Evolutionary conservation across 2,113 vertebrate species (phyloP).

Genomic region (Laterallus jamaicensis): DNA sequence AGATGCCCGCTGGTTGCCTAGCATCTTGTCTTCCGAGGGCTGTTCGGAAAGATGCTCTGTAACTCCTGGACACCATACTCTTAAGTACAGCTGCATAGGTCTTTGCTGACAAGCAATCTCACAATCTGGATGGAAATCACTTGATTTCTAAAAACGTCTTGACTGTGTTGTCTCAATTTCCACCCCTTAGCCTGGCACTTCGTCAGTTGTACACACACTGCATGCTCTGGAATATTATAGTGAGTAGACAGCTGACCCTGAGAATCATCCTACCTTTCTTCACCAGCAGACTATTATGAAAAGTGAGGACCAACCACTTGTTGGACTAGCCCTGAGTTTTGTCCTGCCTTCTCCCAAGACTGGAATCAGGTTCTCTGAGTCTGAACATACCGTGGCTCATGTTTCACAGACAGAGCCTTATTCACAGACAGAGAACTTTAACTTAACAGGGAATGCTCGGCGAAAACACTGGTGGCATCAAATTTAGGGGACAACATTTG

Average conservation of each 20-base stretch:
- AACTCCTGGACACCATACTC: not conserved
- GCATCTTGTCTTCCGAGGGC: not conserved
- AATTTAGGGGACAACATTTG: conserved; percentile 8
- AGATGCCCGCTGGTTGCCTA: not conserved
- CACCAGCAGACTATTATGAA: not conserved
- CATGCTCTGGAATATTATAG: not conserved
- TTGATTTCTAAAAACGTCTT: not conserved
- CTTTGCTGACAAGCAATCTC: not conserved
- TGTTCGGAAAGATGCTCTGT: not conserved
- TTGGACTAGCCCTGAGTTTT: not conserved
- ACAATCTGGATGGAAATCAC: not conserved
- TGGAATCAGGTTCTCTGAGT: not conserved
- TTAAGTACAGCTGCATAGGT: not conserved
- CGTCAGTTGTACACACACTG: not conserved
- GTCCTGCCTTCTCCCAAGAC: not conserved
- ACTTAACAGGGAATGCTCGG: not conserved
- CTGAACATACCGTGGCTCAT: not conserved
- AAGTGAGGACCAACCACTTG: not conserved
- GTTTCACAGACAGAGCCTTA: not conserved
- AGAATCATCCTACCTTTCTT: not conserved
- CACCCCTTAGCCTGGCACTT: not conserved
- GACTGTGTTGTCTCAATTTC: not conserved
- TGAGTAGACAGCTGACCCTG: not conserved
- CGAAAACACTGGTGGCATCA: not conserved
- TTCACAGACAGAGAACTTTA: not conserved